Evolutionary conservation across 2,113 vertebrate species (phyloP).

Genomic region (Barbus barbus): DNA sequence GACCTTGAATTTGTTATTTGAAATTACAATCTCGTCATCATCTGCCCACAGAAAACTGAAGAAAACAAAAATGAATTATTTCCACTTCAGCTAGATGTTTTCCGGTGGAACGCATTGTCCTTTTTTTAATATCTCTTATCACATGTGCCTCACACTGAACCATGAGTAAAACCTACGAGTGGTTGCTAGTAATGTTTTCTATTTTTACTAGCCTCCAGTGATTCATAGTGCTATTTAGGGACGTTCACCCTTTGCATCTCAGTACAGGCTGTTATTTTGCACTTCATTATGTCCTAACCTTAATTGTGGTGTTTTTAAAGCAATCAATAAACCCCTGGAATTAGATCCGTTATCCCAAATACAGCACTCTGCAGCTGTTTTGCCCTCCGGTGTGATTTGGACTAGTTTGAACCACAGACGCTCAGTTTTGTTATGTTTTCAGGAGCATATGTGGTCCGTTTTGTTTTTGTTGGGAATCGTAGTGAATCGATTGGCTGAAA

Average conservation of each 20-base stretch:
- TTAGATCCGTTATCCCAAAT: conserved; percentile 46
- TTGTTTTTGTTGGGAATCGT: conserved; percentile 18
- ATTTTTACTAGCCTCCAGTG: conserved; percentile 22
- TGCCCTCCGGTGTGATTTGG: neutral
- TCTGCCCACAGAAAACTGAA: neutral
- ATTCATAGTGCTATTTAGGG: conserved; percentile 19
- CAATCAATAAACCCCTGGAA: conserved; percentile 45
- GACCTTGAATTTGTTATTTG: neutral
- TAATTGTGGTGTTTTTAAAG: conserved; percentile 42
- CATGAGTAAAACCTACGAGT: conserved; percentile 18
- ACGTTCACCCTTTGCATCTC: neutral
- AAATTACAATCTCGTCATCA: neutral
- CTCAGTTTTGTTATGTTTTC: neutral
- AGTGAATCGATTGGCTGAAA: conserved; percentile 37
- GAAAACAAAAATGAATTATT: neutral
- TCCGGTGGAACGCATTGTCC: neutral
- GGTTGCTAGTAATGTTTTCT: neutral
- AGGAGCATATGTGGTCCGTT: conserved; percentile 12
- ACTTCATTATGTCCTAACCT: conserved; percentile 3
- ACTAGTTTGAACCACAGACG: neutral
- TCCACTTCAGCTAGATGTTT: neutral
- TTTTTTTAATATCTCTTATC: neutral
- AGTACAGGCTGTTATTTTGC: neutral
- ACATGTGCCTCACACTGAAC: neutral
- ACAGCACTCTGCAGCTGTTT: neutral